Evolutionary conservation across 2,888 invertebrate species (phyloP), one percentile per base, ranked within the genome.

Genomic region (Coleophora deauratella): DNA sequence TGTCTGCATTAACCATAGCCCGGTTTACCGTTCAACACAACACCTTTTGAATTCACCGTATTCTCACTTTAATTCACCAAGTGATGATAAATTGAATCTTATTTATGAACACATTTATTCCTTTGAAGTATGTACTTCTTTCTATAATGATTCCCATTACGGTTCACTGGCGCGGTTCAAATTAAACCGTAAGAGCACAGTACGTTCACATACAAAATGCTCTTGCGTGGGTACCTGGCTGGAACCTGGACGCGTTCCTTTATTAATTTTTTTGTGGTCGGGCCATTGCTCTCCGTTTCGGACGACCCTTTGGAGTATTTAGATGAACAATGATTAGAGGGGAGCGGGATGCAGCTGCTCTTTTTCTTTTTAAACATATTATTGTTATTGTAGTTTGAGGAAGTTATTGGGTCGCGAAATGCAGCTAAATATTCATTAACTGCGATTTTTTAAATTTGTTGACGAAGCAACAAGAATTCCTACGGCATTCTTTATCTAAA

Each of bases 261-360:
- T 72, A 69, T 63, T 61, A 60, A 65, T 61, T 77, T 63, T 73
- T 73, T 71, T 67, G 57, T 64, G 55, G 45, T 52, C 49, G 69
- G 74, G 67, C 68, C 69, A 72, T 70, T 75, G 76, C 77, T 80
- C 80, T 74, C 76, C 66, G 67, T 69, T 72, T 72, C 62, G 66
- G 73, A 69, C 72, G 80, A 77, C 82, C 80, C 77, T 77, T 68
- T 75, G 73, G 21, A 21, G 21, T 21, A 21, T 21, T 21, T 21
- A 6, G 71, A 56, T 66, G 72, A 72, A 82, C 79, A 81, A 81
- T 80, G 70, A 76, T 75, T 71, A 72, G 66, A 72, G 79, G 77
- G 81, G 77, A 71, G 60, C 66, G 55, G 66, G 59, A 67, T 76
- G 84, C 85, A 84, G 85, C 85, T 85, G 85, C 77, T 80, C 74